Base-by-base conservation (phyloP, 2,113 vertebrate genomes). In the Delphinapterus leucas region DNA sequence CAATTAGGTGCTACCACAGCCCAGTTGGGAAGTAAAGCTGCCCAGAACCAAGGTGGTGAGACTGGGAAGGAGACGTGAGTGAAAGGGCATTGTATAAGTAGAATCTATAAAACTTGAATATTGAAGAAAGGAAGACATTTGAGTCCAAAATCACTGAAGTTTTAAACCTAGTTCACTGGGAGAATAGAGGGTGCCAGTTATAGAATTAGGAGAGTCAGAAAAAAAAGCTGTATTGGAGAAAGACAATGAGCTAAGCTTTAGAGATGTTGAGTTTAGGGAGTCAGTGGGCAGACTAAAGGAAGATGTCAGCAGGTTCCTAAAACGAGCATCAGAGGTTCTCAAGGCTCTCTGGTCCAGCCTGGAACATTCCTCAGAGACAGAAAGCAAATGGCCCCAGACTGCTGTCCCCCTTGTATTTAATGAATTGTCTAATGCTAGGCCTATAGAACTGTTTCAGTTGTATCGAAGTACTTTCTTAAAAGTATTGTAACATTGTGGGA, bases 381-480 rank as follows among this genome's bases (percentile, higher is more conserved):
- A 91, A 93, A 86, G 60, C 77, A 95, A 81, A 70, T 68, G 38
- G 4, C 20, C 92, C n/a, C 81, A 71, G 90, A 85, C 20, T 90
- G 17, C 61, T 68, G 13, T 8, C 49, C 38, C 36, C 31, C 15
- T 87, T 25, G 8, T 70, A 38, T 49, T 47, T 73, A 82, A 93
- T n/a, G 41, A 96, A 65, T 85, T 68, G 33, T 79, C 36, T 61
- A 74, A 47, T 84, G n/a, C 76, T 65, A 95, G 49, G 53, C 25
- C 44, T 60, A 0, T 91, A 10, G 90, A 91, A 68, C n/a, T 85
- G n/a, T 82, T 68, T 65, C 33, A 84, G 61, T 73, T 76, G 2
- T 85, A 71, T 80, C 0, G 0, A 74, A n/a, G 6, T 93, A 49
- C 21, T 84, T 95, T 65, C 18, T 61, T 82, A 31, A 91, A 95